Percentiles rank a stretch among this genome's conserved stretches.
phyloP scores from a whole-genome alignment of 2,797 vertebrate species.

The Pangasius mekongensis region DNA sequence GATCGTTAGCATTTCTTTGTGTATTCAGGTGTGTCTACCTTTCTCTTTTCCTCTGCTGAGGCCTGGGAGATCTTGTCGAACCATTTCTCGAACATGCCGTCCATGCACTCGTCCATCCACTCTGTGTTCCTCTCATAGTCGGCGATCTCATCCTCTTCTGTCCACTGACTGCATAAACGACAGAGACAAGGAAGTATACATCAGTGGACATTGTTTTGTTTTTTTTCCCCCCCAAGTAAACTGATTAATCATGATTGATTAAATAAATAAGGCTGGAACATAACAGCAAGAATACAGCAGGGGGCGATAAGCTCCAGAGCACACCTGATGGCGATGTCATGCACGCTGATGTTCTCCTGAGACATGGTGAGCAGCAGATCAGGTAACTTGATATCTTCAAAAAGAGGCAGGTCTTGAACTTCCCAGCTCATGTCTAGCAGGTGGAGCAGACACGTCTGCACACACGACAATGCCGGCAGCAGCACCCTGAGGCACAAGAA shows the following conservation, averaged over 20 bases:
- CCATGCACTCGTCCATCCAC: slow-evolving; percentile 98
- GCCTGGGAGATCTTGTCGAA: slow-evolving; percentile 94
- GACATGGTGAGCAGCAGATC: slow-evolving; percentile 91
- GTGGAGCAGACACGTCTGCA: slow-evolving; percentile 92
- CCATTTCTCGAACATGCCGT: slow-evolving; percentile 96
- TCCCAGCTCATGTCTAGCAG: slow-evolving; percentile 97
- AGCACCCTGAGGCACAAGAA: slow-evolving; percentile 75
- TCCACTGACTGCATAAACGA: slow-evolving; percentile 84
- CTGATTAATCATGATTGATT: background rate
- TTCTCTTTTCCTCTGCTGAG: slow-evolving; percentile 89
- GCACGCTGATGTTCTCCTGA: slow-evolving; percentile 94
- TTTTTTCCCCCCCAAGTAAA: background rate
- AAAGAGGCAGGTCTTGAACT: slow-evolving; percentile 87
- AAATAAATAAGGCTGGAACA: background rate
- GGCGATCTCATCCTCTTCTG: slow-evolving; percentile 93
- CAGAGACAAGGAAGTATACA: background rate
- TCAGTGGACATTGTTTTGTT: background rate
- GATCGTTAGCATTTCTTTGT: background rate
- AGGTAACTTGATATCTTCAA: slow-evolving; percentile 87
- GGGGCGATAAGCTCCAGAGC: background rate
- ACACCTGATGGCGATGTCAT: slow-evolving; percentile 92
- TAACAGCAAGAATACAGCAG: background rate
- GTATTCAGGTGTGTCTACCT: slow-evolving; percentile 74
- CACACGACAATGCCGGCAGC: slow-evolving; percentile 91
- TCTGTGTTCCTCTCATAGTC: slow-evolving; percentile 95